Evolutionary conservation across 2,888 invertebrate species (phyloP).

Genomic region (Operophtera brumata): DNA sequence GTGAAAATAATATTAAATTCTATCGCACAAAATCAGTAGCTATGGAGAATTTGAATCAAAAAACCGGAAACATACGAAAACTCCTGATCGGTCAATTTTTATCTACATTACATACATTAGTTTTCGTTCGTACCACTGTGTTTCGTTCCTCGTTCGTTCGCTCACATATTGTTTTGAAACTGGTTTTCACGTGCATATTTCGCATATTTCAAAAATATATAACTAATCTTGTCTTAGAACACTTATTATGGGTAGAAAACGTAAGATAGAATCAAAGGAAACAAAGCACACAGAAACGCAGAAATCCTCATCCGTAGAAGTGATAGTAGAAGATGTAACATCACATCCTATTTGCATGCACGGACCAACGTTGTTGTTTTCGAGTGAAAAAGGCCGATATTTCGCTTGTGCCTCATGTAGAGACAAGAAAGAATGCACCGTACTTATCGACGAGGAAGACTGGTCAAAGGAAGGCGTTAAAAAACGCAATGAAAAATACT

Average conservation of each 20-base stretch:
- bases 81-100: not conserved
- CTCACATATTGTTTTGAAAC: conserved; percentile 9
- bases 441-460: conserved; percentile 81
- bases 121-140: not conserved
- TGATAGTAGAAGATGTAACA: conserved; percentile 78
- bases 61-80: conserved; percentile 12
- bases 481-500: conserved; percentile 70
- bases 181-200: conserved; percentile 10
- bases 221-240: conserved; percentile 20
- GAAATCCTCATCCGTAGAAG: conserved; percentile 66
- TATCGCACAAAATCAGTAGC: not conserved
- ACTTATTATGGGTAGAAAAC: conserved; percentile 61
- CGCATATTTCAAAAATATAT: not conserved
- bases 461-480: conserved; percentile 76
- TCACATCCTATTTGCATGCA: conserved; percentile 87
- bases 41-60: not conserved
- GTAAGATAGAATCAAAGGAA: conserved; percentile 49
- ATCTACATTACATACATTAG: too few species aligned
- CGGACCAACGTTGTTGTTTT: conserved; percentile 88
- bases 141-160: not conserved
- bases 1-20: conserved; percentile 1
- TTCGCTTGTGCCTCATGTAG: conserved; percentile 93
- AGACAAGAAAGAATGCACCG: conserved; percentile 87
- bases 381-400: conserved; percentile 80
- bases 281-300: conserved; percentile 33